phyloP scores from a whole-genome alignment of 92 coral and sea anemone genomes.

The Ricordea florida region DNA sequence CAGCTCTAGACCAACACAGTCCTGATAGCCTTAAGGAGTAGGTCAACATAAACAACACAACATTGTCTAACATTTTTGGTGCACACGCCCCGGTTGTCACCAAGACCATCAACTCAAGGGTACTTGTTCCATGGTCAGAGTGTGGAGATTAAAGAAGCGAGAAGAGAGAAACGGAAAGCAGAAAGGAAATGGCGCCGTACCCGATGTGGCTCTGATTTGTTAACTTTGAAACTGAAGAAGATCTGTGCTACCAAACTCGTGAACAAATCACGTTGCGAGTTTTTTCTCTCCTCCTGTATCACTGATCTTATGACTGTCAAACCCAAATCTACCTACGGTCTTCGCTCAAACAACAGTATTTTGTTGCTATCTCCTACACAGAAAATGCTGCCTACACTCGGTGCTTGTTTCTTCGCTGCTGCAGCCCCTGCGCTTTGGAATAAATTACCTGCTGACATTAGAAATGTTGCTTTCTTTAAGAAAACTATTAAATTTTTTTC shows the following conservation, averaged over 20 bases:
- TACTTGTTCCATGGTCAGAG: too few species aligned
- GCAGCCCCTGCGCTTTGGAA: too few species aligned
- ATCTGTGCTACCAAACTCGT: background rate
- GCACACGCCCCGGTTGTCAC: too few species aligned
- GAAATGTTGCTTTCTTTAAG: background rate
- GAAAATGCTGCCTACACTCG: too few species aligned
- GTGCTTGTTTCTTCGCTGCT: too few species aligned
- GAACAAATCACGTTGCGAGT: background rate
- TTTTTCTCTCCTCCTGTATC: constrained; percentile 9
- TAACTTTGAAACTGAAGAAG: too few species aligned
- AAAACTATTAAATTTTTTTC: too few species aligned
- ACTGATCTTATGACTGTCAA: constrained; percentile 30
- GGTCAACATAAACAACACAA: too few species aligned
- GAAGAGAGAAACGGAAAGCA: background rate
- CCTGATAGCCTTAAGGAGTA: too few species aligned
- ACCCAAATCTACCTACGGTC: constrained; percentile 38
- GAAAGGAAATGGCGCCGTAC: constrained; percentile 16
- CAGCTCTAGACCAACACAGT: constrained; percentile 17
- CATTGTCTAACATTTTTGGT: too few species aligned
- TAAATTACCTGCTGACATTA: constrained; percentile 18
- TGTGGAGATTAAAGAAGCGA: too few species aligned
- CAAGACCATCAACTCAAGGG: too few species aligned
- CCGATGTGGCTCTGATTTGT: constrained; percentile 12
- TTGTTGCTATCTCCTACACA: constrained; percentile 18
- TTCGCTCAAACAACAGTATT: background rate